A percentile compares a stretch with the other conserved stretches of the same genome.
These are phyloP conservation scores for Lycocorax pyrrhopterus DNA, from an alignment of 2,113 vertebrate genomes.

Conservation along the genomic window DNA sequence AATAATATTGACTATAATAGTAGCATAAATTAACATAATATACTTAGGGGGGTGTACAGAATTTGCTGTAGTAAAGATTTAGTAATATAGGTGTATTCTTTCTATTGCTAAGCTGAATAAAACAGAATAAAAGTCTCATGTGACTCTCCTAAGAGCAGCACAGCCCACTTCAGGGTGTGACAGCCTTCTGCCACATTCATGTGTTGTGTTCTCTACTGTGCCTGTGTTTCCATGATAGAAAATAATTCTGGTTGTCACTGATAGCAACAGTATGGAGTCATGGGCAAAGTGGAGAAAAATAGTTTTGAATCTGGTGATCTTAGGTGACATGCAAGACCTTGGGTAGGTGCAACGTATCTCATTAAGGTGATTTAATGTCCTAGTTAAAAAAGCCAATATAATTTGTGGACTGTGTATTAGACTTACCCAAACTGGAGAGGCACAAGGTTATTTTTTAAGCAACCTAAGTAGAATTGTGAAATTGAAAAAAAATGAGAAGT, in stretches of 20 bases:
- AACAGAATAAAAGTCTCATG: background rate
- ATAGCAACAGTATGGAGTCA: background rate
- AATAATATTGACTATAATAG: background rate
- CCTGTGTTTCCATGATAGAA: background rate
- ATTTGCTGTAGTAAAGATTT: background rate
- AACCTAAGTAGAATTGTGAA: background rate
- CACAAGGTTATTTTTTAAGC: background rate
- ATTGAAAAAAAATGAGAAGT: background rate
- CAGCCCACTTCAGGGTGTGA: background rate
- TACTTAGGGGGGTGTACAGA: background rate
- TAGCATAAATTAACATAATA: background rate
- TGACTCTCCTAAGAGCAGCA: background rate
- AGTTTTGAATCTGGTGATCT: constrained; percentile 17
- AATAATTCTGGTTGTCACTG: background rate
- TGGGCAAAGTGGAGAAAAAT: background rate
- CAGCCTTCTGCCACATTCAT: background rate
- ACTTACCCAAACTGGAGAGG: background rate
- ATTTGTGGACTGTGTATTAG: constrained; percentile 20
- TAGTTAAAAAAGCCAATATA: constrained; percentile 36
- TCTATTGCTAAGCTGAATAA: background rate
- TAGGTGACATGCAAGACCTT: background rate
- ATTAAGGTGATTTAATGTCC: constrained; percentile 48
- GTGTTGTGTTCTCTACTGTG: background rate
- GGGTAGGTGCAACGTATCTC: background rate
- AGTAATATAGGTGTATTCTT: background rate